Evolutionary conservation across 2,113 vertebrate genomes (phyloP).

Genomic region (Tychaedon coryphoeus): DNA sequence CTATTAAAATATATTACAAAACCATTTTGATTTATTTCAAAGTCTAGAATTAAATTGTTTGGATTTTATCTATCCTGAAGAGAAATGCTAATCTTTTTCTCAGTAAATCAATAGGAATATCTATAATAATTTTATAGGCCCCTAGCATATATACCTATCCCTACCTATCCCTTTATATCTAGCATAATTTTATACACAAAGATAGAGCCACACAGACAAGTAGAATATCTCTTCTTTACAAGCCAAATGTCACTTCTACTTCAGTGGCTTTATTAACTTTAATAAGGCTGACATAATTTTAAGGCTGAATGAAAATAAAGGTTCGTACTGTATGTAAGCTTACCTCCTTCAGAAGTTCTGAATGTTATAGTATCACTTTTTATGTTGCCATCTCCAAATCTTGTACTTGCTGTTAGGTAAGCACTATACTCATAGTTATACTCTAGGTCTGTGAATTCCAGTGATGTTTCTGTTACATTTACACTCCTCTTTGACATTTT

Average conservation of each 20-base stretch:
- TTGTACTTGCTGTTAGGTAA: slow-evolving; percentile 89
- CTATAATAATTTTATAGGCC: not conserved
- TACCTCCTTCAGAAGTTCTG: slow-evolving; percentile 86
- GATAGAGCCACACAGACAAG: not conserved
- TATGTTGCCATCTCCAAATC: slow-evolving; percentile 85
- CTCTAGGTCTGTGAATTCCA: slow-evolving; percentile 83
- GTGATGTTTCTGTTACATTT: slow-evolving; percentile 73
- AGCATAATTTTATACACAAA: not conserved
- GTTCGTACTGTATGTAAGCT: not conserved
- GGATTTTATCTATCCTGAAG: not conserved
- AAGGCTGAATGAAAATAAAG: not conserved
- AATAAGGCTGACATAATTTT: not conserved
- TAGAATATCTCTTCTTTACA: not conserved
- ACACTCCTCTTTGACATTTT: slow-evolving; percentile 74
- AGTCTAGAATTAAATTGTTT: not conserved
- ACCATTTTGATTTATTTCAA: not conserved
- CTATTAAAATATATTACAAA: not conserved
- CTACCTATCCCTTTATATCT: too few species aligned
- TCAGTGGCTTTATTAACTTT: not conserved
- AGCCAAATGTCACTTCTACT: not conserved
- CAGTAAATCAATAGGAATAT: not conserved
- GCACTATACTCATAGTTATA: slow-evolving; percentile 81
- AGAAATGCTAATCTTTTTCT: not conserved
- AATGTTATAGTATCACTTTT: slow-evolving; percentile 82
- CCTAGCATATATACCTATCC: too few species aligned